Evolutionary conservation across 2,797 vertebrate species (phyloP), one percentile per base, ranked within the genome.

Genomic region (Sardinella longiceps): DNA sequence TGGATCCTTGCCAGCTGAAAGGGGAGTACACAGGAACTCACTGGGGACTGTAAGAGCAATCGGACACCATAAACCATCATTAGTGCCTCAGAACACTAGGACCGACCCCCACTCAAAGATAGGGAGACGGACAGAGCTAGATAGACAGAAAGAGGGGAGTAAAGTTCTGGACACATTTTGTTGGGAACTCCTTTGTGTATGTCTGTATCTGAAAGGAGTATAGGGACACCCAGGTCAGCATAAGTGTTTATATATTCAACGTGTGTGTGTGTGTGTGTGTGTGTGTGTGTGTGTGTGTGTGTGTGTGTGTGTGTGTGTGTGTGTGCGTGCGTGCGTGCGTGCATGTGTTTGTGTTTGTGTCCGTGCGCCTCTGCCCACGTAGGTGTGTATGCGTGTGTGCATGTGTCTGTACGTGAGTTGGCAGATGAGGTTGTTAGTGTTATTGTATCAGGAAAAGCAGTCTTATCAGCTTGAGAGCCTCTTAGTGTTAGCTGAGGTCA

Each of bases 11-110:
- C 85, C 85, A 83, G 84, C 80, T 85, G 74, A 60, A 60, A 25
- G 39, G 39, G 33, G 63, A 84, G 82, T 84, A 87, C 82, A 89
- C 85, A 87, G 70, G 81, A 87, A 85, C 83, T 81, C 23, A 51
- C 23, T 60, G 63, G 81, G 63, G 81, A 48, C 58, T 14, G n/a
- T 51, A 87, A 50, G 60, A 80, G 80, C 81, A 87, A 87, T 84
- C 51, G 14, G 80, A 86, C 83, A 80, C 86, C 85, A 81, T 81
- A 86, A 87, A 87, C 82, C 83, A 51, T 66, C 80, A 83, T 85
- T 84, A 86, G 77, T 56, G 46, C 58, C 81, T 6, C 53, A 80
- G 86, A 66, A 81, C n/a, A 63, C 84, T 20, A 25, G 30, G 70
- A 77, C 45, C 83, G 23, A 81, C 39, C 74, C 48, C 81, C 83